A percentile compares a stretch with the other conserved stretches of the same genome.
Evolutionary conservation across 2,113 vertebrate species (phyloP).

Genomic region (Piaya cayana): DNA sequence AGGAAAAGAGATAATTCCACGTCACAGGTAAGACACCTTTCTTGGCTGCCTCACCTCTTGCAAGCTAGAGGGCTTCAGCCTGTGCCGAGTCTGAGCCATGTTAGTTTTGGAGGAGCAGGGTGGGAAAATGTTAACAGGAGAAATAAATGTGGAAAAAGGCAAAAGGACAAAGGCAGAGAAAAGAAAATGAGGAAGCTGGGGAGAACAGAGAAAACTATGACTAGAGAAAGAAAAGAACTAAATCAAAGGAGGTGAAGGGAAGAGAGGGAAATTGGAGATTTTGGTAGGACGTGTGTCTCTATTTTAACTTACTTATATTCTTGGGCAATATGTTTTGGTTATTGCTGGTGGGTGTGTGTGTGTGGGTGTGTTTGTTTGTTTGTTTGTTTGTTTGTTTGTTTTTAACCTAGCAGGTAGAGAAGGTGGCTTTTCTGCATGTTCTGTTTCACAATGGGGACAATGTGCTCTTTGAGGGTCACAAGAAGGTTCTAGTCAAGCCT

Average conservation of each 20-base stretch:
- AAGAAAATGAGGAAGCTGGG: background rate
- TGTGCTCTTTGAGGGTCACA: conserved; percentile 38
- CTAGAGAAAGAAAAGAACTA: background rate
- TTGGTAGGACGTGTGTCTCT: background rate
- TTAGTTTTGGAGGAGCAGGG: background rate
- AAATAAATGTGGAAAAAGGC: background rate
- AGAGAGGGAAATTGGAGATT: background rate
- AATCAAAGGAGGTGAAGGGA: background rate
- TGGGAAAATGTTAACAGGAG: background rate
- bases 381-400: no score
- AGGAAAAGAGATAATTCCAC: fast-evolving
- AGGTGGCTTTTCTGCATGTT: conserved; percentile 4
- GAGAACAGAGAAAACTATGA: background rate
- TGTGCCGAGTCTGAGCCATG: background rate
- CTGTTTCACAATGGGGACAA: background rate
- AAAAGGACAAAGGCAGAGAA: background rate
- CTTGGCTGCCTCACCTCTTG: background rate
- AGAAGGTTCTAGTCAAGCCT: conserved; percentile 57
- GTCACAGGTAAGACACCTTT: background rate
- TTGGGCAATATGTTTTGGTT: background rate
- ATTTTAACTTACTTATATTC: background rate
- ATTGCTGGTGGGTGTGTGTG: no score
- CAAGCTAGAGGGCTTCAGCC: background rate
- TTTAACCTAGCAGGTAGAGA: background rate
- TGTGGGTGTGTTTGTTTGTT: no score